These are phyloP conservation scores for Achroia grisella DNA, from an alignment of 1,140 invertebrate genomes.

Conservation along the genomic window DNA sequence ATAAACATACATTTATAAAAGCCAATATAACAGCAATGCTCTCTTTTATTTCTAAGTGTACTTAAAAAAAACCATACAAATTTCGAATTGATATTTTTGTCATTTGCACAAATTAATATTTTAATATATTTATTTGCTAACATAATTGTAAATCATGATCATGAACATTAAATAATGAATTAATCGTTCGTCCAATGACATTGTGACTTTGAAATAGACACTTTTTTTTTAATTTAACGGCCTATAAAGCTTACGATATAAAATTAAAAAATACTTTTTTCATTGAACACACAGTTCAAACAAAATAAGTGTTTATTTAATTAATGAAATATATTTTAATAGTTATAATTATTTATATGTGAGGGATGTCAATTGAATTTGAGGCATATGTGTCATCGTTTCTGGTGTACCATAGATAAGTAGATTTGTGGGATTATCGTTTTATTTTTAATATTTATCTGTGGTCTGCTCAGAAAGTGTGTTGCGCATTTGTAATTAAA, in stretches of 20 bases:
- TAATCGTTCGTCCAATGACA: no score
- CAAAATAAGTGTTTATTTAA: slow-evolving; percentile 7
- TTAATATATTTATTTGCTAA: no score
- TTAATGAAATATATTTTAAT: slow-evolving; percentile 21
- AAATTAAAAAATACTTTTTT: no score
- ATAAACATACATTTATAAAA: no score
- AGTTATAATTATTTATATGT: slow-evolving; percentile 44
- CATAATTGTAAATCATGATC: no score
- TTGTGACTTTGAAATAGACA: no score
- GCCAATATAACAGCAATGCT: no score
- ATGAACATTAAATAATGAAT: no score
- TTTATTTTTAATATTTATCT: slow-evolving; percentile 5
- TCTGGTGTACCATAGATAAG: slow-evolving; percentile 24
- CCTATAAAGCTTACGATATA: slow-evolving; percentile 5
- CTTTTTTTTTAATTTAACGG: neutral
- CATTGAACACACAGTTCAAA: neutral
- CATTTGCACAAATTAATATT: no score
- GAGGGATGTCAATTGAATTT: slow-evolving; percentile 23
- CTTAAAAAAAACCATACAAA: no score
- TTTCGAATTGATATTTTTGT: no score
- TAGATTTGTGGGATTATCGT: slow-evolving; percentile 3
- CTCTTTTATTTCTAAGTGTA: no score
- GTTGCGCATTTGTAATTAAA: slow-evolving; percentile 32
- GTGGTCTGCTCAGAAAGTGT: slow-evolving; percentile 6
- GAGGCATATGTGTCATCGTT: slow-evolving; percentile 22